Conservation (phyloP, 2,888 invertebrate genomes). For the Steinernema carpocapsae region DNA sequence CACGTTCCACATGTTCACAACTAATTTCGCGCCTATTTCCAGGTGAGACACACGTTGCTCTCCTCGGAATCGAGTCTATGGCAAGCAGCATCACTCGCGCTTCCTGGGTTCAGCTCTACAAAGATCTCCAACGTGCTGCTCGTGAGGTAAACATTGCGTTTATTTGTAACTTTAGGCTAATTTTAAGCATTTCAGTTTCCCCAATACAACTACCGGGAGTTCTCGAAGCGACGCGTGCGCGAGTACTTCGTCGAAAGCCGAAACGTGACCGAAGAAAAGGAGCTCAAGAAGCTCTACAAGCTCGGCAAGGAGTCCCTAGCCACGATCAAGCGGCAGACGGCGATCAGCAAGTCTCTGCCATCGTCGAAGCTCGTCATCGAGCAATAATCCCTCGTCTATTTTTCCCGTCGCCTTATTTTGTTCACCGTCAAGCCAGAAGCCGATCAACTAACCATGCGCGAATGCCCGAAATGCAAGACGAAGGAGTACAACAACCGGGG, state of each 20-base stretch:
- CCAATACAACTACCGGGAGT: constrained; percentile 66
- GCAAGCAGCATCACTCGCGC: constrained; percentile 46
- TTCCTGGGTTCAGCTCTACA: constrained; percentile 63
- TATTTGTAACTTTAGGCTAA: background rate
- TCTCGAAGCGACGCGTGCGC: constrained; percentile 65
- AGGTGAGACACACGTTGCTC: constrained; percentile 22
- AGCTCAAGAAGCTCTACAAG: constrained; percentile 56
- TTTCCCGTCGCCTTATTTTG: background rate
- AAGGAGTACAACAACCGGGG: constrained; percentile 92
- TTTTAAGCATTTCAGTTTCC: constrained; percentile 56
- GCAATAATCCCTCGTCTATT: constrained; percentile 38
- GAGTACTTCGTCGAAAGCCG: constrained; percentile 64
- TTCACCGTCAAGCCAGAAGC: background rate
- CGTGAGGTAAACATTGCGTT: constrained; percentile 47
- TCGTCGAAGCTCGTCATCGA: constrained; percentile 62
- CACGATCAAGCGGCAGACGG: constrained; percentile 52
- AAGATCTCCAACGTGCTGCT: constrained; percentile 62
- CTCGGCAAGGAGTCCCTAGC: constrained; percentile 51
- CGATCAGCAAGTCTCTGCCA: constrained; percentile 54
- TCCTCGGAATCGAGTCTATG: background rate
- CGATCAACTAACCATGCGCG: constrained; percentile 67
- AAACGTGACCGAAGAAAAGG: constrained; percentile 49
- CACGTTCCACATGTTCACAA: no score
- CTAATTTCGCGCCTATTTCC: background rate
- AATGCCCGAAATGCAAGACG: constrained; percentile 95